These are phyloP conservation scores for Salvelinus fontinalis DNA, from an alignment of 2,113 vertebrate species.

Conservation along the genomic window DNA sequence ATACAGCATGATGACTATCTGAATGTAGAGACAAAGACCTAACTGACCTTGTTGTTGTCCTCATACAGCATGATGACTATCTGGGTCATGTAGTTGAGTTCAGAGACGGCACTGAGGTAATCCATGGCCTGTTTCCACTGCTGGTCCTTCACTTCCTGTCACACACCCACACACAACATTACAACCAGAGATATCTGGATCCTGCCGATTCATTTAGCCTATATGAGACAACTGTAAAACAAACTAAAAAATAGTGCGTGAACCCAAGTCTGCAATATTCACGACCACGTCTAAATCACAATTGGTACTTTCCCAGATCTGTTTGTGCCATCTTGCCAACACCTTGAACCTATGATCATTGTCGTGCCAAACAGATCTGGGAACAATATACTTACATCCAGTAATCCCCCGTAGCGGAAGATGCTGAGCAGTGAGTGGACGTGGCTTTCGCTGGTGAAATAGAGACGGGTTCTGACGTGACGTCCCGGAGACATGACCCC, in stretches of 20 bases:
- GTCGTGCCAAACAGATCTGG: too few relatives aligned
- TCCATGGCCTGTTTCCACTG: constrained; percentile 98
- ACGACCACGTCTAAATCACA: too few relatives aligned
- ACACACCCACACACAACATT: constrained; percentile 32
- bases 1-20: too few relatives aligned
- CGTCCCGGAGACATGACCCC: constrained; percentile 96
- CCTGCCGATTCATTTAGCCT: too few relatives aligned
- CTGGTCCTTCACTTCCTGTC: constrained; percentile 89
- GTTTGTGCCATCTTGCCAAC: too few relatives aligned
- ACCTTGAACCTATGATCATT: too few relatives aligned
- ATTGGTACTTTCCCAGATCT: too few relatives aligned
- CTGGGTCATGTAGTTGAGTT: constrained; percentile 99
- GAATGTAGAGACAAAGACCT: background rate
- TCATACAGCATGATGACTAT: constrained; percentile 99
- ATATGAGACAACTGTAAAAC: too few relatives aligned
- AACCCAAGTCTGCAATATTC: too few relatives aligned
- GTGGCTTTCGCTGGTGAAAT: constrained; percentile 97
- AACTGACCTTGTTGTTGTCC: constrained; percentile 89
- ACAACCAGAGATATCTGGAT: too few relatives aligned
- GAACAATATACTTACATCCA: constrained; percentile 78
- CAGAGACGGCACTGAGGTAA: constrained; percentile 93
- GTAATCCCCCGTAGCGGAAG: constrained; percentile 94
- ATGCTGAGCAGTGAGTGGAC: constrained; percentile 95
- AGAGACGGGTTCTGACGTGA: constrained; percentile 92
- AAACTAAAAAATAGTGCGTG: too few relatives aligned